Percentiles rank a stretch among this genome's conserved stretches.
phyloP scores from a whole-genome alignment of 2,797 vertebrate species.

The Enteromius thamalakanensis region DNA sequence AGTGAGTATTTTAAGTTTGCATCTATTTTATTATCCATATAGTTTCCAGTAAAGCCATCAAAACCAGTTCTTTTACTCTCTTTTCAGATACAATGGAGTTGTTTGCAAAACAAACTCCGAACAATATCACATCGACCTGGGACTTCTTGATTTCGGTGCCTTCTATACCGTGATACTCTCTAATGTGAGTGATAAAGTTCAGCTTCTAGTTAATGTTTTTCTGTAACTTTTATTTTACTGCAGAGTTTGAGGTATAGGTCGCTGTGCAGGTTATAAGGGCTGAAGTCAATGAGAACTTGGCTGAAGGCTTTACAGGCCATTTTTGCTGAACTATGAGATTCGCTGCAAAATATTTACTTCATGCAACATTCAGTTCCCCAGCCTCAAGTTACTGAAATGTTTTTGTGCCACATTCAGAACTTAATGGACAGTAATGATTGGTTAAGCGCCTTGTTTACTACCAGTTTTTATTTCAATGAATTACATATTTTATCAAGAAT shows the following conservation, averaged over 20 bases:
- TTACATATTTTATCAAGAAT: not conserved
- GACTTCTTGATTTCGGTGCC: constrained; percentile 88
- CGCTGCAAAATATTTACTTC: not conserved
- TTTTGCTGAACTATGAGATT: not conserved
- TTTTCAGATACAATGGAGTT: constrained; percentile 77
- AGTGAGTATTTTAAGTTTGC: constrained; percentile 71
- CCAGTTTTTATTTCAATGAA: not conserved
- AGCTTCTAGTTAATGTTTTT: constrained; percentile 46
- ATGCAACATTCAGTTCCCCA: not conserved
- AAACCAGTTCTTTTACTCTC: not conserved
- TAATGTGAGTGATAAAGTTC: constrained; percentile 73
- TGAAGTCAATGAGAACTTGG: not conserved
- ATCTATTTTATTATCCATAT: not conserved
- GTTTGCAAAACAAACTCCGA: constrained; percentile 62
- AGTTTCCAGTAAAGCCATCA: not conserved
- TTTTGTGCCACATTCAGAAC: not conserved
- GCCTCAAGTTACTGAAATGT: not conserved
- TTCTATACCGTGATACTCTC: constrained; percentile 85
- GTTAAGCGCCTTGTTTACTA: not conserved
- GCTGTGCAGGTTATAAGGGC: not conserved
- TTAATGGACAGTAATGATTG: not conserved
- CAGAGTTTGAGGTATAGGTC: not conserved
- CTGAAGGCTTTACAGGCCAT: not conserved
- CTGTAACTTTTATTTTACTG: not conserved
- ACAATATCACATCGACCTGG: constrained; percentile 76